These are phyloP conservation scores for Brienomyrus longianalis DNA, from an alignment of 2,113 vertebrate species.

Conservation along the genomic window DNA sequence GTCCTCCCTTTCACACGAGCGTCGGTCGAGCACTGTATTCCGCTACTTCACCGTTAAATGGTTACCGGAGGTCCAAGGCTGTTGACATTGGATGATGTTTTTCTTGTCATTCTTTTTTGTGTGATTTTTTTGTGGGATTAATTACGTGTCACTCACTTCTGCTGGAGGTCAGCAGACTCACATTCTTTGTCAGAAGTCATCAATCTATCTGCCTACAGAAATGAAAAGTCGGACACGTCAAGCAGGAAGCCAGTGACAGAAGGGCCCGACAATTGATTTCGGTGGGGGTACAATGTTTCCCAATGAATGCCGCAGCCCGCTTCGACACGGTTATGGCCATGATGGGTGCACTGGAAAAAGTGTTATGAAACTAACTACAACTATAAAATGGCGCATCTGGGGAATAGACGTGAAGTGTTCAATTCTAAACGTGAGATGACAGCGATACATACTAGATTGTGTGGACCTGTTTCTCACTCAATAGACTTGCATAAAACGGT, in stretches of 20 bases:
- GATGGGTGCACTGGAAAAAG: slow-evolving; percentile 30
- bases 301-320: slow-evolving; percentile 35
- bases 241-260: slow-evolving; percentile 54
- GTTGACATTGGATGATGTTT: slow-evolving; percentile 53
- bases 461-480: not conserved
- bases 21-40: slow-evolving; percentile 29
- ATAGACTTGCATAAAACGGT: not conserved
- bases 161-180: slow-evolving; percentile 68
- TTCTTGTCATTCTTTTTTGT: slow-evolving; percentile 47
- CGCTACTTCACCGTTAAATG: slow-evolving; percentile 51
- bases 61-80: slow-evolving; percentile 44
- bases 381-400: slow-evolving; percentile 19
- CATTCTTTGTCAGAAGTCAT: slow-evolving; percentile 69
- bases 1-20: slow-evolving; percentile 41
- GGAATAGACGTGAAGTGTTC: not conserved
- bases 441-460: not conserved
- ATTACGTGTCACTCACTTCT: slow-evolving; percentile 71
- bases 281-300: slow-evolving; percentile 57
- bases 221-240: slow-evolving; percentile 71
- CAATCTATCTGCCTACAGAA: slow-evolving; percentile 67
- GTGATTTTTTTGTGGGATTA: slow-evolving; percentile 60
- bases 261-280: slow-evolving; percentile 67
- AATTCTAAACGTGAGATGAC: not conserved
- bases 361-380: not conserved
- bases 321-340: slow-evolving; percentile 37